Evolutionary conservation across 2,888 invertebrate genomes (phyloP).

Genomic region (Labia minor): DNA sequence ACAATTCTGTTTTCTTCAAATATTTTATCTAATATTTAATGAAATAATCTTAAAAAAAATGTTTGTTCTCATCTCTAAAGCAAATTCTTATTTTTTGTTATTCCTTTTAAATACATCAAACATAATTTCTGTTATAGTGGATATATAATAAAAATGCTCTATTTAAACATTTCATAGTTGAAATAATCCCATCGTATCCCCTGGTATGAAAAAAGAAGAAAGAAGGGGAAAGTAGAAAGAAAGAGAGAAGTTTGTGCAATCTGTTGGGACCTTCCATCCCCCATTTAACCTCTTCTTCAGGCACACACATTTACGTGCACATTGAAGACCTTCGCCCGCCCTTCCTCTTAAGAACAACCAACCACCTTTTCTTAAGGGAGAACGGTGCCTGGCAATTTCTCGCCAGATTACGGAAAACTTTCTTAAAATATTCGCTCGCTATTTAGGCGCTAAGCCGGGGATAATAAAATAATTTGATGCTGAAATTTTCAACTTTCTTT

Average conservation of each 20-base stretch:
- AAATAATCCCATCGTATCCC: not conserved
- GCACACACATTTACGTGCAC: not conserved
- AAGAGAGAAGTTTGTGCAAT: not conserved
- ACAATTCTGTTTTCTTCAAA: no score
- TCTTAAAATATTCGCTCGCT: constrained; percentile 13
- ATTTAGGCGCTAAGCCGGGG: constrained; percentile 13
- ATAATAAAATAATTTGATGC: constrained; percentile 13
- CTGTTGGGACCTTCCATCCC: constrained; percentile 2
- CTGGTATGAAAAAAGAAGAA: no score
- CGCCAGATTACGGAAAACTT: constrained; percentile 13
- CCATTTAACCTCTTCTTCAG: constrained; percentile 13
- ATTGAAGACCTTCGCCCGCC: not conserved
- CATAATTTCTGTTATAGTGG: not conserved
- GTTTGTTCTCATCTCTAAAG: not conserved
- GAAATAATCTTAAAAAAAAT: no score
- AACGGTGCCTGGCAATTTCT: constrained; percentile 7
- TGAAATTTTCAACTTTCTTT: constrained; percentile 13
- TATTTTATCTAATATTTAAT: no score
- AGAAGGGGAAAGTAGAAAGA: no score
- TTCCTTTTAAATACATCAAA: not conserved
- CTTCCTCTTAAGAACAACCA: not conserved
- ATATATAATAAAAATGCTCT: not conserved
- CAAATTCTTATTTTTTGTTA: not conserved
- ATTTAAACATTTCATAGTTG: constrained; percentile 1
- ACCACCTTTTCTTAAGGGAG: constrained; percentile 13